Evolutionary conservation across 2,797 vertebrate species (phyloP), one percentile per base, ranked within the genome.

Genomic region (Octomys mimax): DNA sequence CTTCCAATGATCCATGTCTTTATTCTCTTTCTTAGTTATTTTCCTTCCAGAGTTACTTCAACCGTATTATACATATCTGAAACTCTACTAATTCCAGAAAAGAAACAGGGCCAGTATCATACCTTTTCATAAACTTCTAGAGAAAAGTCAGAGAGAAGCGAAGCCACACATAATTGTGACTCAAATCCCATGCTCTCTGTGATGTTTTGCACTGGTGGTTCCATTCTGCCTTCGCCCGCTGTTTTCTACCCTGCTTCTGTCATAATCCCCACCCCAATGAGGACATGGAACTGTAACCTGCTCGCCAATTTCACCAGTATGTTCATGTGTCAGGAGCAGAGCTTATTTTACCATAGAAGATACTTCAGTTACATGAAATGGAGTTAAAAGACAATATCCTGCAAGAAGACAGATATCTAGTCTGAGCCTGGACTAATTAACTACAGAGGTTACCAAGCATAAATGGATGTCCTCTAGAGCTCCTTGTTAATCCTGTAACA

Each of bases 341-440:
- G 16, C 26, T 19, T 52, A 42, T 79, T 71, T 85, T 78, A 68
- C 6, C 68, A 68, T 1, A 88, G 42, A 82, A 89, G 68, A 90
- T 10, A 70, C 4, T 52, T 26, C 94, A 66, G 83, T 87, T 70
- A 36, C 39, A 92, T 59, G 21, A 78, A 87, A 87, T 31, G 2
- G 12, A 89, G 85, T 59, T 79, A 70, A 91, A 96, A 28, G 90
- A 90, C 22, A 77, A 90, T 66, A 88, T 16, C 75, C 68, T 83
- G 36, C 52, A 62, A 78, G 49, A 91, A 78, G 31, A 89, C 62
- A 89, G 86, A 82, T 7, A 86, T 57, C 14, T 18, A 68, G 13
- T 46, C 39, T 31, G 26, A 54, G 19, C 71, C n/a, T 85, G 21
- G 36, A 28, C 18, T 49, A 82, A 84, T 9, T 73, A 42, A 33